Evolutionary conservation across 2,797 vertebrate genomes (phyloP).

Genomic region (Scyliorhinus canicula): DNA sequence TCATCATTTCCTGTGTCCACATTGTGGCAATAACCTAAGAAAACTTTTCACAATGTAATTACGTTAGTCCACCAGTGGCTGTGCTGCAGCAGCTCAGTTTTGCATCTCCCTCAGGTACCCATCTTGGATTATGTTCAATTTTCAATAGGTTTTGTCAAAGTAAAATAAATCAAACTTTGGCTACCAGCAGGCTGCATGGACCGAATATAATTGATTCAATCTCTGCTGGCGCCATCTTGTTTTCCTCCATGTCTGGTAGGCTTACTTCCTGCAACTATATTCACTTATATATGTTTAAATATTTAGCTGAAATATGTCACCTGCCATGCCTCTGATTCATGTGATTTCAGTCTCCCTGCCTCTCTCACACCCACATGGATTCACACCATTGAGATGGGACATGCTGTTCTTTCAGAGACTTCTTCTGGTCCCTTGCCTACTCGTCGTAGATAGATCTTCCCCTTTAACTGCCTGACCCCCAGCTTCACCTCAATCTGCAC

Average conservation of each 20-base stretch:
- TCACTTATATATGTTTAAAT: not conserved
- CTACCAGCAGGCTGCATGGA: not conserved
- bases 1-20: not conserved
- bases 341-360: not conserved
- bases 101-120: not conserved
- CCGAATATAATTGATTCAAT: not conserved
- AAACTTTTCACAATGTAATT: not conserved
- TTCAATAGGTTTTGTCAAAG: not conserved
- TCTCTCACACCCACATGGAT: not conserved
- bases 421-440: not conserved
- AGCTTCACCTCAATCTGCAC: not conserved
- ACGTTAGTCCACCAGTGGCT: not conserved
- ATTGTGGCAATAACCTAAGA: not conserved
- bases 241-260: not conserved
- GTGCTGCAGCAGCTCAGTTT: not conserved
- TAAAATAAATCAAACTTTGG: not conserved
- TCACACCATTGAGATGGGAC: not conserved
- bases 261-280: not conserved
- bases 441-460: not conserved
- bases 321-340: not conserved
- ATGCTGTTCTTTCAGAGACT: not conserved
- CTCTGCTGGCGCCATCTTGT: not conserved
- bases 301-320: not conserved
- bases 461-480: not conserved
- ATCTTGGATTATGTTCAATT: not conserved